These are phyloP conservation scores for Rhombomys opimus DNA, from an alignment of 2,113 vertebrate species.

Conservation along the genomic window DNA sequence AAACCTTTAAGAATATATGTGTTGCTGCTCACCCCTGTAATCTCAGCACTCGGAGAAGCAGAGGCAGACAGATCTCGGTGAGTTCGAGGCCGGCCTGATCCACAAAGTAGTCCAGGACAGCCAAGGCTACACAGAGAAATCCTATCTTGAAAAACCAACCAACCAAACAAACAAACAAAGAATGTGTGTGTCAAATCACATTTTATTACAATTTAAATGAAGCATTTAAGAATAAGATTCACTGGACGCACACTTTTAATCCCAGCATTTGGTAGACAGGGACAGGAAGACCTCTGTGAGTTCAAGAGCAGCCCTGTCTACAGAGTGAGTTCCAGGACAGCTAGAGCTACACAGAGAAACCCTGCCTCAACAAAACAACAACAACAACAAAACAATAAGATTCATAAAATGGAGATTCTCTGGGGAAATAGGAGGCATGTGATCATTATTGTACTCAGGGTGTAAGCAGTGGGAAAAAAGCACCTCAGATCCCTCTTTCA, in stretches of 20 bases:
- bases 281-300: background rate
- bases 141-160: no score
- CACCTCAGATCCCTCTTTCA: background rate
- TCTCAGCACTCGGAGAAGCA: no score
- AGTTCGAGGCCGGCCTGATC: no score
- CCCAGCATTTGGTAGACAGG: background rate
- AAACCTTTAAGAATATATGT: conserved; percentile 35
- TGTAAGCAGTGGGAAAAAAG: background rate
- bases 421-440: conserved; percentile 16
- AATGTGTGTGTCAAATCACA: background rate
- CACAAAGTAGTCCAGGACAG: no score
- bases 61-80: no score
- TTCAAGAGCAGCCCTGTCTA: background rate
- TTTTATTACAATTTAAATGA: conserved; percentile 57
- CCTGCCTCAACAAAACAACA: background rate
- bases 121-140: no score
- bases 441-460: background rate
- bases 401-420: conserved; percentile 26
- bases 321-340: background rate
- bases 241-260: background rate
- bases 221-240: conserved; percentile 40
- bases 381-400: background rate
- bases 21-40: background rate
- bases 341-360: background rate
- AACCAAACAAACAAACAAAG: no score